phyloP scores from a whole-genome alignment of 2,888 invertebrate genomes.

The Chrysina gloriosa region DNA sequence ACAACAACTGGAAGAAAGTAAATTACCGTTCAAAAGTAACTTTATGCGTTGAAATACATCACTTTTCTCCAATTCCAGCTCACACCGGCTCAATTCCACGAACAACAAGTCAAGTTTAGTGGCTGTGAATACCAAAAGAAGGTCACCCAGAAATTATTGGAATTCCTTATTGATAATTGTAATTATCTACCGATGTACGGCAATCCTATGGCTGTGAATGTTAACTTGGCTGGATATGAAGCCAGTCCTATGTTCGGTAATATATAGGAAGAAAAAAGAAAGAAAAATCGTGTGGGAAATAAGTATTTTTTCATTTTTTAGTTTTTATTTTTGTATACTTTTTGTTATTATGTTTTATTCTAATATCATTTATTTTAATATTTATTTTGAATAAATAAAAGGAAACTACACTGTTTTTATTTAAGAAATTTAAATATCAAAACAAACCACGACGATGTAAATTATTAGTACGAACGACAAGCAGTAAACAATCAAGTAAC shows the following conservation, averaged over 20 bases:
- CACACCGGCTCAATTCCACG: slow-evolving; percentile 49
- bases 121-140: slow-evolving; percentile 54
- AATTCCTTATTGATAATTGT: slow-evolving; percentile 57
- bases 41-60: neutral
- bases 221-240: slow-evolving; percentile 56
- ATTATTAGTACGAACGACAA: neutral
- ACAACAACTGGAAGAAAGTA: slow-evolving; percentile 57
- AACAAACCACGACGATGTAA: too few relatives aligned
- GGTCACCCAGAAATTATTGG: slow-evolving; percentile 57
- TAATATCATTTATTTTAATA: neutral
- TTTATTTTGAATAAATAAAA: neutral
- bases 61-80: slow-evolving; percentile 51
- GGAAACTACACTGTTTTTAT: neutral
- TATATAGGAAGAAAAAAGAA: slow-evolving; percentile 35
- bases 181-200: slow-evolving; percentile 62
- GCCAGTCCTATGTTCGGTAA: slow-evolving; percentile 58
- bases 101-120: slow-evolving; percentile 54
- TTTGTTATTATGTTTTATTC: neutral
- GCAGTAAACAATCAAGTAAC: too few relatives aligned
- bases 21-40: slow-evolving; percentile 41
- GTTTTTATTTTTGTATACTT: slow-evolving; percentile 8
- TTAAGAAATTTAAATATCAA: too few relatives aligned
- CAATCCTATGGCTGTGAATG: slow-evolving; percentile 57
- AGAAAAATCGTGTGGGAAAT: slow-evolving; percentile 36
- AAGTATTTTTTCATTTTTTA: slow-evolving; percentile 37